Evolutionary conservation across 2,797 vertebrate species (phyloP).

Genomic region (Enteromius paludinosus): DNA sequence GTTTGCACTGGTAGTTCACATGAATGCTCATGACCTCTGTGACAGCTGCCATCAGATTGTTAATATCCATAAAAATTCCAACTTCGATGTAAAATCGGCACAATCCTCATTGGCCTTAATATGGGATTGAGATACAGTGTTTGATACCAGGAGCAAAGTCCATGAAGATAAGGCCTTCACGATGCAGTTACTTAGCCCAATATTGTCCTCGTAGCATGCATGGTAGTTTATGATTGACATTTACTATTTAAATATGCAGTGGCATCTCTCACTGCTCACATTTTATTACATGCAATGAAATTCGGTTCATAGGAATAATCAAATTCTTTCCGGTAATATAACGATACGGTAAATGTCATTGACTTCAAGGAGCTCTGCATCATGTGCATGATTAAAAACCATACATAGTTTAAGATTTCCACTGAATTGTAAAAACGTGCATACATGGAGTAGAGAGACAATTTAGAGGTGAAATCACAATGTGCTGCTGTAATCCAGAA

Average conservation of each 20-base stretch:
- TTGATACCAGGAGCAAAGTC: background rate
- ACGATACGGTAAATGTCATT: background rate
- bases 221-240: background rate
- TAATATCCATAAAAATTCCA: conserved; percentile 3
- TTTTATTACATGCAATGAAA: conserved; percentile 12
- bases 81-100: background rate
- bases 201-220: background rate
- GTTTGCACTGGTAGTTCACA: background rate
- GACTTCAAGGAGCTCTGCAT: background rate
- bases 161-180: background rate
- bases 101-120: background rate
- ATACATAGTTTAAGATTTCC: background rate
- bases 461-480: background rate
- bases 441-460: background rate
- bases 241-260: background rate
- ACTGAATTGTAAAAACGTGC: background rate
- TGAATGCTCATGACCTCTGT: background rate
- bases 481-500: background rate
- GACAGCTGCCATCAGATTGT: background rate
- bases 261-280: conserved; percentile 11
- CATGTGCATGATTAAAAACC: background rate
- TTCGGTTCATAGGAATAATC: background rate
- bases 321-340: conserved; percentile 13
- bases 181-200: too few species aligned
- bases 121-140: background rate